Percentiles rank a stretch among this genome's conserved stretches.
phyloP scores from a whole-genome alignment of 1,140 invertebrate species.

The Planococcus citri region DNA sequence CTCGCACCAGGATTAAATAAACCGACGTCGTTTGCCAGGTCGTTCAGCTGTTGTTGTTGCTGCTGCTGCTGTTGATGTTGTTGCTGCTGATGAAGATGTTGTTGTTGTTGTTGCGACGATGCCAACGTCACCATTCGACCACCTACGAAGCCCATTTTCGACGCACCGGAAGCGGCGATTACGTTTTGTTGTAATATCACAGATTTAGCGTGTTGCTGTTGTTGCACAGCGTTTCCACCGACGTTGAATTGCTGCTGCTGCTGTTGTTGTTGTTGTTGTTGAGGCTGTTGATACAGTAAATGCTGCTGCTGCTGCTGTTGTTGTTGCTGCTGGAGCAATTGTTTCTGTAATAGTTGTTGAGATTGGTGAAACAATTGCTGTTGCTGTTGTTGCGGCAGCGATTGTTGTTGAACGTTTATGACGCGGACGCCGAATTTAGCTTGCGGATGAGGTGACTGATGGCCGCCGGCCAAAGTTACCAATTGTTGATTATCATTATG shows the following conservation, averaged over 20 bases:
- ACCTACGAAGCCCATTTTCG: background rate
- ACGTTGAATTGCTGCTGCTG: conserved; percentile 14
- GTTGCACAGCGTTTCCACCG: conserved; percentile 23
- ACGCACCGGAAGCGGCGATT: conserved; percentile 1
- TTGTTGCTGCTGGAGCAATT: conserved; percentile 27
- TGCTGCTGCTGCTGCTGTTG: conserved; percentile 27
- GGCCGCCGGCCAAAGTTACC: background rate
- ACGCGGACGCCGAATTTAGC: conserved; percentile 9
- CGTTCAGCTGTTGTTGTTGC: background rate
- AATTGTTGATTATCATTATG: background rate
- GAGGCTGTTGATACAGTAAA: conserved; percentile 21
- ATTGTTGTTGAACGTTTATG: conserved; percentile 24
- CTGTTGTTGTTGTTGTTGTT: conserved; percentile 27
- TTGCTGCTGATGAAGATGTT: no score
- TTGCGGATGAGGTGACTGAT: background rate
- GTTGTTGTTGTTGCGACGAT: background rate
- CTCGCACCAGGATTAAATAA: no score
- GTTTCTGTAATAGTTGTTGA: conserved; percentile 23
- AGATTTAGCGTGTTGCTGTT: conserved; percentile 25
- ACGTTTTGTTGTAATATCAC: conserved; percentile 24
- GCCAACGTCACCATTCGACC: background rate
- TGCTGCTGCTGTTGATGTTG: background rate
- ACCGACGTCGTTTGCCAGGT: no score
- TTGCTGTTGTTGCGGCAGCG: conserved; percentile 24
- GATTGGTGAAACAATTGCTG: conserved; percentile 26